Base-by-base conservation (phyloP, 2,113 vertebrate genomes). In the Ciconia maguari region DNA sequence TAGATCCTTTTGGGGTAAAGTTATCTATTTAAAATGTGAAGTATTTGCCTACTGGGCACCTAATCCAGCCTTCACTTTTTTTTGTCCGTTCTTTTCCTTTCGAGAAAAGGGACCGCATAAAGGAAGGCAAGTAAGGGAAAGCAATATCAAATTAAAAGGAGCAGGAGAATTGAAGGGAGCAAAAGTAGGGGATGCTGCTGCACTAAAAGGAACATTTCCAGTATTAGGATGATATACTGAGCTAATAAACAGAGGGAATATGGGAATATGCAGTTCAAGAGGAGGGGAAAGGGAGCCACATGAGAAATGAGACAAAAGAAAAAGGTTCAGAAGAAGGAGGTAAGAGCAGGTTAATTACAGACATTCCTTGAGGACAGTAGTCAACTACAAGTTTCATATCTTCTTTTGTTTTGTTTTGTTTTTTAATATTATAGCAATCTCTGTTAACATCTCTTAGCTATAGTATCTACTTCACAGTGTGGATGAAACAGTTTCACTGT, bases 1-100 rank as follows among this genome's bases (percentile, higher is more conserved):
- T 94, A 70, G 42, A 62, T 64, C 44, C 32, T 87, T 93, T 77
- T 25, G 27, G 83, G 66, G 52, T 91, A 66, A 84, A 84, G 22
- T 57, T 87, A 22, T 25, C 15, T 81, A 77, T 88, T 93, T 95
- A 88, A 94, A 93, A 90, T 91, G 13, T 70, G 60, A 93, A 97
- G 22, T 88, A 86, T 91, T 95, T 95, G 91, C 89, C 51, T 85
- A 20, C 42, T 93, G 42, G 66, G 78, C 57, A 69, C 25, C 30
- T 85, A 52, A 55, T 60, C 16, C 55, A 36, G 62, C 7, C 15
- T 36, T 60, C 17, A 20, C 16, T 41, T 41, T 34, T 66, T 76
- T 52, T 32, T 10, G 51, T 36, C 10, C 38, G 38, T 27, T 42
- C 65, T 44, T 49, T 15, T 7, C 7, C 13, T 21, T n/a, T 15